Conservation (phyloP, 2,888 invertebrate genomes). For the Lutraria lutraria region DNA sequence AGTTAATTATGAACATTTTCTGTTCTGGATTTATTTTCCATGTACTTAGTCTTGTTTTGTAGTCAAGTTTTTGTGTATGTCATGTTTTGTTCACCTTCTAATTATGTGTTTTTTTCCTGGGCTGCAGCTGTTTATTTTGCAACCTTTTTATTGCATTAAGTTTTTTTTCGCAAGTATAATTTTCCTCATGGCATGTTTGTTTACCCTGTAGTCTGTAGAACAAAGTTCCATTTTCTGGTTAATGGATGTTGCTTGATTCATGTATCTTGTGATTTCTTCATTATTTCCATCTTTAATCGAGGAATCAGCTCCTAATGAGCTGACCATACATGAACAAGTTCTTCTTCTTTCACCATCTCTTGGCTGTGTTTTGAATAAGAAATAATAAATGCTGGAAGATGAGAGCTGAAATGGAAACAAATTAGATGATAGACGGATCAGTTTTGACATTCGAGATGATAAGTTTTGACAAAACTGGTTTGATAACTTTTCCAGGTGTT, state of each 20-base stretch:
- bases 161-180: constrained; percentile 18
- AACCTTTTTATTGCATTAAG: constrained; percentile 19
- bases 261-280: constrained; percentile 52
- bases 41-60: constrained; percentile 14
- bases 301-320: constrained; percentile 35
- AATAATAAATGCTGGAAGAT: constrained; percentile 34
- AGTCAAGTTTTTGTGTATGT: background rate
- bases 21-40: background rate
- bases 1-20: background rate
- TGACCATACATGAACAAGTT: constrained; percentile 37
- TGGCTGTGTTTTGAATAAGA: constrained; percentile 49
- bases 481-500: constrained; percentile 57
- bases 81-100: constrained; percentile 6
- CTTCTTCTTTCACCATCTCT: constrained; percentile 30
- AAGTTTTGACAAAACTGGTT: constrained; percentile 59
- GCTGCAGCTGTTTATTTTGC: constrained; percentile 15
- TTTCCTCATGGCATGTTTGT: constrained; percentile 38
- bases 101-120: background rate
- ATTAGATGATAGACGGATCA: constrained; percentile 53
- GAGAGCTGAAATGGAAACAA: constrained; percentile 48
- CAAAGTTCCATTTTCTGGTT: constrained; percentile 47
- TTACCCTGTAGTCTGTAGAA: constrained; percentile 39
- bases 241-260: constrained; percentile 44
- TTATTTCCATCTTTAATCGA: constrained; percentile 30
- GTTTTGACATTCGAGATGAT: constrained; percentile 62